Percentiles rank a stretch among this genome's conserved stretches.
phyloP scores from a whole-genome alignment of 2,797 vertebrate genomes.

The Gymnocypris eckloni region DNA sequence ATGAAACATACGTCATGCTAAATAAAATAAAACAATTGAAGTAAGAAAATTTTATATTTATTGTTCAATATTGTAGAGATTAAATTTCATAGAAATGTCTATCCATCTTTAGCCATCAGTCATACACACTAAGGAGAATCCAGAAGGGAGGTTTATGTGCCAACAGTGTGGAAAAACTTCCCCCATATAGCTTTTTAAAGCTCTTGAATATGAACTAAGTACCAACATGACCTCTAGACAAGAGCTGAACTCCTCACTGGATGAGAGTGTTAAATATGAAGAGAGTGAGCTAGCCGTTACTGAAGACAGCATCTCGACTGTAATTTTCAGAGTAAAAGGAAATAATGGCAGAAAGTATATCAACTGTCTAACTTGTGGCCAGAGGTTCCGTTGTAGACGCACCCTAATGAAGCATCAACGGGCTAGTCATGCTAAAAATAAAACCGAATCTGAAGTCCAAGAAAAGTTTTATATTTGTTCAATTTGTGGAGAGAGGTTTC shows the following conservation, averaged over 20 bases:
- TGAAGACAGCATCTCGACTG: neutral
- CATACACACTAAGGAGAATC: too few relatives aligned
- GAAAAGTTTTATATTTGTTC: neutral
- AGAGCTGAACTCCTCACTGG: neutral
- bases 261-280: constrained; percentile 40
- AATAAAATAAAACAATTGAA: too few relatives aligned
- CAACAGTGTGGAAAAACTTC: too few relatives aligned
- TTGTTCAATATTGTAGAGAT: too few relatives aligned
- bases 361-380: constrained; percentile 42
- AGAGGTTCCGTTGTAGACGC: constrained; percentile 41
- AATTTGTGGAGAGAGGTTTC: constrained; percentile 2
- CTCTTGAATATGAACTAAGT: constrained; percentile 35
- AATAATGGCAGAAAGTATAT: neutral
- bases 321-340: neutral
- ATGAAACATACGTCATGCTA: too few relatives aligned
- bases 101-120: too few relatives aligned
- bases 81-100: too few relatives aligned
- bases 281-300: constrained; percentile 7
- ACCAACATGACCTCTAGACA: neutral
- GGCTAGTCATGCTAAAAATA: neutral
- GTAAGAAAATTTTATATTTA: too few relatives aligned
- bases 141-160: too few relatives aligned
- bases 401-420: constrained; percentile 40
- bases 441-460: neutral
- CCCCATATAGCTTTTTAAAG: too few relatives aligned